Evolutionary conservation across 2,888 invertebrate species (phyloP), one percentile per base, ranked within the genome.

Genomic region (Mamestra brassicae): DNA sequence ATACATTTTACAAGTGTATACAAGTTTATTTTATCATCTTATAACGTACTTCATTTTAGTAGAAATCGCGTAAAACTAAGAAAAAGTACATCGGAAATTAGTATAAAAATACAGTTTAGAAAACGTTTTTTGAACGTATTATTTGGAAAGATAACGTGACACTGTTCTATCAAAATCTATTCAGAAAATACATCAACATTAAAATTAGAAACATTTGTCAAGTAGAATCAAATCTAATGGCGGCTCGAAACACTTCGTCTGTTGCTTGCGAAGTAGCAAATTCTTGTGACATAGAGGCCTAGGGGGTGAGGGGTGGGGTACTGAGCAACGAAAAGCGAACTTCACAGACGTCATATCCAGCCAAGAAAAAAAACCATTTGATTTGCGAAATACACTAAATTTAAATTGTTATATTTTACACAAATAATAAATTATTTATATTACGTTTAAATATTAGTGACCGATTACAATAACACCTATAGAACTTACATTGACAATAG

Each of bases 51-150:
- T 81, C 63, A 91, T 92, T 94, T 95, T 94, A 95, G 90, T 94
- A 95, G 91, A 95, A 94, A 94, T 89, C 90, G 92, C 92, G 89
- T 94, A 93, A 92, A 94, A 93, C 93, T 92, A 91, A 90, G 90
- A 89, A 91, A 93, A 93, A 90, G 91, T 90, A 92, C 89, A 92
- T 92, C 90, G 90, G 93, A 93, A 95, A 95, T 95, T 94, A 95
- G 95, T 96, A 96, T 89, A 96, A 96, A 96, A 96, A 96, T 96
- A 96, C 95, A 95, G 95, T 91, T 90, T 89, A 89, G 82, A 90
- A 92, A 83, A 90, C 88, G 87, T 84, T 84, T 87, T 86, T 85
- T 83, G 86, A 87, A 77, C 66, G 76, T 73, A 82, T 85, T 78
- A 85, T 84, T 89, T 83, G 73, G 86, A 87, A 86, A 87, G 84